Evolutionary conservation across 2,797 vertebrate species (phyloP), one percentile per base, ranked within the genome.

Genomic region (Darevskia mixta): DNA sequence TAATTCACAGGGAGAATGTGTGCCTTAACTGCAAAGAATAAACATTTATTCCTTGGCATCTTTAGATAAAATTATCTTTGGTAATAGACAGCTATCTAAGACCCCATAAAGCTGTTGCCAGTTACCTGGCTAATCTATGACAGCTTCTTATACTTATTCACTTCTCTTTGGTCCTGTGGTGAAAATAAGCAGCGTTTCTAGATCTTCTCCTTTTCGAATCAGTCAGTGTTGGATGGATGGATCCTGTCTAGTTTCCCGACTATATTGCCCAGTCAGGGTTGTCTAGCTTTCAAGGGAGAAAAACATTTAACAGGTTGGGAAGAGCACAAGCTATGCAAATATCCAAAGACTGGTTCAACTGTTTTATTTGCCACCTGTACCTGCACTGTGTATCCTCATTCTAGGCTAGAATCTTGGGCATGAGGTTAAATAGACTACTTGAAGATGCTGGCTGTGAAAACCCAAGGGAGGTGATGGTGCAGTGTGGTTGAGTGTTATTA

Each of bases 401-500:
- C 41, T 32, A 9, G 61, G 27, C 29, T 41, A 55, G 79, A 5
- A 35, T 64, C 58, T 64, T 9, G 25, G 8, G 13, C 9, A 11
- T 38, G 64, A 43, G 10, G 25, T 45, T 35, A 41, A 64, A 32
- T 23, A 29, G 58, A 58, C 10, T 17, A 18, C 35, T 35, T 35
- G 38, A 29, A 67, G 75, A 6, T 75, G 64, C 20, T 78, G 43
- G 66, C 18, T 67, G 17, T 20, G 43, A 80, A 45, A 86, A 41
- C 45, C 43, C 0, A 0, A 58, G 66, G 72, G 82, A 35, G 66
- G 87, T 11, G 0, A 2, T 13, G 49, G 78, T 20, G 85, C 64
- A 41, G 5, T 82, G 25, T 64, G 90, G 9, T 7, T 13, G 5
- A 45, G n/a, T 81, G 67, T 90, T 77, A 20, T 90, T 78, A 20